Evolutionary conservation across 2,113 vertebrate species (phyloP), one percentile per base, ranked within the genome.

Genomic region (Atrichornis clamosus): DNA sequence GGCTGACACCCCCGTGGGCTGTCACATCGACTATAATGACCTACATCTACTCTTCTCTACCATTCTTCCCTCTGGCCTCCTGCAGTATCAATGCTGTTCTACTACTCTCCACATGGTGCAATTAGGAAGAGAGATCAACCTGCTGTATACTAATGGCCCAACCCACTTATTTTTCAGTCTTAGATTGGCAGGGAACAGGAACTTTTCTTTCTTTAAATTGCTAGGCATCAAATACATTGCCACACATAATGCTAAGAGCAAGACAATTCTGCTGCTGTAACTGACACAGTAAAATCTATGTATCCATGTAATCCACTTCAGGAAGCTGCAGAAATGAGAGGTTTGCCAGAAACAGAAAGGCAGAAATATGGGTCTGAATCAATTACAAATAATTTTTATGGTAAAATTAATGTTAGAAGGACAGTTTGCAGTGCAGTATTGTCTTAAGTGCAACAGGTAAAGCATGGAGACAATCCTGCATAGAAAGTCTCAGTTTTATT

Each of bases 11-110:
- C 94, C 95, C 68, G 5, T 68, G 82, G 92, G 92, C 84, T 96
- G 80, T 60, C 41, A 70, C 76, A 95, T 97, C 3, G 64, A 96
- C 80, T 93, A 4, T 3, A 56, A 28, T 87, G 96, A 95, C 96
- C 94, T 92, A 93, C 63, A 95, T 97, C 67, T 56, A 63, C 72
- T 84, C 63, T 35, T 47, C 84, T n/a, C 72, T 11, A 33, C 39
- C 1, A 0, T 50, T 93, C 89, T 78, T 44, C 67, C 94, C 91
- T 70, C 82, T 80, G 78, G 94, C 91, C 32, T 91, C 69, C 81
- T 59, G 53, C 35, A 39, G 18, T 53, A 89, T 65, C 77, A 65
- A 1, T 41, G 30, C 49, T 64, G 60, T 44, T 64, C 77, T 95
- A 62, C 28, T 64, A 37, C 65, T 72, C 62, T 69, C 70, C 44